Evolutionary conservation across 2,888 invertebrate species (phyloP), one percentile per base, ranked within the genome.

Genomic region (Clostera curtula): DNA sequence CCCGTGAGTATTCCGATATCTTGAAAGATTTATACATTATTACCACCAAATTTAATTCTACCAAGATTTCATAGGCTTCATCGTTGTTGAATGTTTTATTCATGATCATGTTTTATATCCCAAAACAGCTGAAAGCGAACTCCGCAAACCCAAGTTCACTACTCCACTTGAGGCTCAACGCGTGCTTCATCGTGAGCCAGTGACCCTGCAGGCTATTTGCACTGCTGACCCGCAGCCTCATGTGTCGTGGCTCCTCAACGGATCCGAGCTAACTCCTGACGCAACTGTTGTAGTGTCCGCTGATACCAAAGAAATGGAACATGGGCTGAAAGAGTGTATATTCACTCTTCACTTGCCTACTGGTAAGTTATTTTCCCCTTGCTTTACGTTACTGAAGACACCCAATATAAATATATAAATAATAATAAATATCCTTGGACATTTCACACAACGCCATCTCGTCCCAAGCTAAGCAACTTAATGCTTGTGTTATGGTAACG

Each of bases 211-310:
- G 22, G 90, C 93, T 1, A 87, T 92, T 9, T 89, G 97, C 49
- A 90, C 93, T 14, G 97, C 95, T 4, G 95, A 96, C 79, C 98
- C 98, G 1, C 85, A 89, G 37, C 97, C 98, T 0, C 92, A 95
- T 44, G 88, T 95, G 23, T 87, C 89, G 34, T 97, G 97, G 97
- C 85, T 88, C 16, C 89, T 90, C 49, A 90, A 95, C 53, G 93
- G 91, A 3, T 76, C 85, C 22, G 89, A 90, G 51, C 80, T 95
- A 12, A 71, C 85, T 1, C 82, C 87, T 3, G 88, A 90, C 43
- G 90, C 89, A 3, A 89, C 87, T 24, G 85, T 92, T 12, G 80
- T 89, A 25, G 74, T 89, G 15, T 86, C 88, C 34, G 72, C 89
- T 27, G 87, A 90, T 19, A 84, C 86, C 39, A 90, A 89, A 46